phyloP scores from a whole-genome alignment of 1,140 invertebrate species.

The Lysiphlebus fabarum region DNA sequence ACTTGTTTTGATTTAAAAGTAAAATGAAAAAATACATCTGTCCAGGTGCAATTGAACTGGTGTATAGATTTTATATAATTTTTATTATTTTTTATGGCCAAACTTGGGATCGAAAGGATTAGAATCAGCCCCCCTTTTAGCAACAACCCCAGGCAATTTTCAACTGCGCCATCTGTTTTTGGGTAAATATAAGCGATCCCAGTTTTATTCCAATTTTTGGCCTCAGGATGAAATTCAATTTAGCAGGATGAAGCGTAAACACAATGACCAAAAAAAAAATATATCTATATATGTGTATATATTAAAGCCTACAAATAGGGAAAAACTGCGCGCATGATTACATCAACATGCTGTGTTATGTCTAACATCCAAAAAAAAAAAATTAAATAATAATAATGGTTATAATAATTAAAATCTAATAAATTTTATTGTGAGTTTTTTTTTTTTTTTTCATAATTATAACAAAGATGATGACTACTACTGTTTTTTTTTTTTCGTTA shows the following conservation, averaged over 20 bases:
- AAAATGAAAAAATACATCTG: neutral
- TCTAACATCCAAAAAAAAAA: no score
- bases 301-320: no score
- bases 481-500: conserved; percentile 9
- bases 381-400: no score
- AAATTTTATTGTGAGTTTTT: no score
- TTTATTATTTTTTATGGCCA: conserved; percentile 9
- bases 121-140: conserved; percentile 31
- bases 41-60: conserved; percentile 19
- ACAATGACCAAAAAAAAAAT: conserved; percentile 40
- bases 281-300: conserved; percentile 1
- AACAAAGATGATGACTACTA: neutral
- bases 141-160: conserved; percentile 32
- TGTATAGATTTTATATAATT: neutral
- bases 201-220: conserved; percentile 37
- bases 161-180: conserved; percentile 46
- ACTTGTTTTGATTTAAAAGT: no score
- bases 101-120: conserved; percentile 40
- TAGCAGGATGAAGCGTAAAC: conserved; percentile 49
- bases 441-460: no score
- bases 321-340: no score
- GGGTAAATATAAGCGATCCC: conserved; percentile 46
- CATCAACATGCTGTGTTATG: no score
- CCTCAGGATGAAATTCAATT: conserved; percentile 49
- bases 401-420: no score